Evolutionary conservation across 1,140 invertebrate genomes (phyloP), one percentile per base, ranked within the genome.

Genomic region (Myzus persicae): DNA sequence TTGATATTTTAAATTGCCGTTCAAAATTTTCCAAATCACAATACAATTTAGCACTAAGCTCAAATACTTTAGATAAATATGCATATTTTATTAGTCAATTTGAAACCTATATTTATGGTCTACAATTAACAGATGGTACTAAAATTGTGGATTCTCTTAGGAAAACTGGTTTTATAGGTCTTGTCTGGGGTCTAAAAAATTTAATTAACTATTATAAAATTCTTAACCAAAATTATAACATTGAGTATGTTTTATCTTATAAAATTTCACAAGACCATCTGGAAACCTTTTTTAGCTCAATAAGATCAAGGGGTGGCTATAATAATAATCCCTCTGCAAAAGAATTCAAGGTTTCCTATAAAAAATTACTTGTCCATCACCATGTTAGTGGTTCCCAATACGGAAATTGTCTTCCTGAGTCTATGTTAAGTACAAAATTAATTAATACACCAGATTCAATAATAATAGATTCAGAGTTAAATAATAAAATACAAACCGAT

Each of bases 1-100:
- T 85, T 85, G 14, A 85, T 42, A 85, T 85, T 85, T 42, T 85
- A 85, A 85, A 85, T 85, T 85, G 82, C 36, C 38, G 82, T 85
- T 40, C 82, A 85, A 85, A 85, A 85, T 85, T 85, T 85, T 85
- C 36, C 22, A 85, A 85, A 38, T 36, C 82, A 24, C 38, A 31
- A 85, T 85, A 85, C 36, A 85, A 85, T 42, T 85, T 85, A 42
- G 82, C 42, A 85, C 42, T 85, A 85, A 40, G 36, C 36, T 24
- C 82, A 85, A 85, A 85, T 85, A 85, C 82, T 36, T 85, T 40
- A 36, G 36, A 40, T 40, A 85, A 85, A 38, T 85, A 40, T 85
- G 42, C 20, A 85, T 7, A 36, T 36, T 85, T 85, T 85, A 85
- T 85, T 20, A 31, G 18, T 40, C 7, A 40, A 40, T 85, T 85